phyloP scores from a whole-genome alignment of 2,113 vertebrate genomes.

The Macquaria australasica region DNA sequence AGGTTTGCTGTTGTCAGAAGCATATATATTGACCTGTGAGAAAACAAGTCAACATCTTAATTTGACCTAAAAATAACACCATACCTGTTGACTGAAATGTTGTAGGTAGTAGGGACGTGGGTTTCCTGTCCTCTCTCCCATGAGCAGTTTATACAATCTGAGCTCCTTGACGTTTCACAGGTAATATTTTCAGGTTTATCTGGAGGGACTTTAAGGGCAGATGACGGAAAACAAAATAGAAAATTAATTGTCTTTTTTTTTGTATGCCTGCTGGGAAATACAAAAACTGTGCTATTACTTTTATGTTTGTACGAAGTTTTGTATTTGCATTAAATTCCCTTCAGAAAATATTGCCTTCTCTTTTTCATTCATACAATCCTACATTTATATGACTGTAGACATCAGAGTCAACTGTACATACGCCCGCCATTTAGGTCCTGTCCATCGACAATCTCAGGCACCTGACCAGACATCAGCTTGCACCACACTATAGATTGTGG shows the following conservation, averaged over 20 bases:
- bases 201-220: constrained; percentile 70
- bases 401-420: constrained; percentile 62
- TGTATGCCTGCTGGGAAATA: background rate
- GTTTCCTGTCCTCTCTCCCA: constrained; percentile 73
- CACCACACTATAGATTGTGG: constrained; percentile 56
- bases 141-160: constrained; percentile 62
- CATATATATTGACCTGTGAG: no score
- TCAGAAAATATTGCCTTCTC: background rate
- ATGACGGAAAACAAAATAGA: background rate
- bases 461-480: background rate
- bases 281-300: background rate
- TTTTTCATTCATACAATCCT: background rate
- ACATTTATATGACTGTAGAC: background rate
- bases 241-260: background rate
- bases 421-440: constrained; percentile 69
- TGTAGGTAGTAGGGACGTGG: constrained; percentile 65
- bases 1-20: background rate
- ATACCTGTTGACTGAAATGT: constrained; percentile 73
- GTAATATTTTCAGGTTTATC: constrained; percentile 70
- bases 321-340: background rate
- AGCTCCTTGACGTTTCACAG: constrained; percentile 68
- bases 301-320: background rate
- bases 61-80: background rate
- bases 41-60: background rate
- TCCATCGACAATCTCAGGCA: constrained; percentile 42